Percentiles rank a stretch among this genome's conserved stretches.
These are phyloP conservation scores for Molanna angustata DNA, from an alignment of 2,888 invertebrate genomes.

Conservation along the genomic window DNA sequence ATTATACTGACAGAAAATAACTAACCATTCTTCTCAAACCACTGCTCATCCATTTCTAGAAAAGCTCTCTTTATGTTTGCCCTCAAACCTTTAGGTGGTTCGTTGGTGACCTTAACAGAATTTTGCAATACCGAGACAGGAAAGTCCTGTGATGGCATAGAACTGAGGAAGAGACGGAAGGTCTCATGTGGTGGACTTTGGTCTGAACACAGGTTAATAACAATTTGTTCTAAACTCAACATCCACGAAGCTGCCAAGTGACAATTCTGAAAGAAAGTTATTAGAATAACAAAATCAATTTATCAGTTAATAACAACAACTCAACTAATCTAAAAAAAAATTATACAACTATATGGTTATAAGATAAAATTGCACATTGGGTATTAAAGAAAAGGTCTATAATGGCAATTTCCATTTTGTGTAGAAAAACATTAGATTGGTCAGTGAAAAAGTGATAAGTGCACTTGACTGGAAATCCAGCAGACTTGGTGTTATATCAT, in stretches of 20 bases:
- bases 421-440: too few relatives aligned
- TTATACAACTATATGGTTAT: too few relatives aligned
- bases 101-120: slow-evolving; percentile 91
- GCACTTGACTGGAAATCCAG: too few relatives aligned
- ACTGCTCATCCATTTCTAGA: slow-evolving; percentile 70
- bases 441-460: too few relatives aligned
- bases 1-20: too few relatives aligned
- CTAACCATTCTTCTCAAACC: slow-evolving; percentile 77
- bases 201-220: slow-evolving; percentile 68
- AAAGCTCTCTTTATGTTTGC: slow-evolving; percentile 86
- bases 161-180: slow-evolving; percentile 83
- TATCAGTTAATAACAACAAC: too few relatives aligned
- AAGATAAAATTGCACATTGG: too few relatives aligned
- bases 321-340: too few relatives aligned
- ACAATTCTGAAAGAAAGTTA: slow-evolving; percentile 69
- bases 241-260: slow-evolving; percentile 95
- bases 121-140: slow-evolving; percentile 91
- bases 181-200: slow-evolving; percentile 62
- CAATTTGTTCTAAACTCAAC: slow-evolving; percentile 75
- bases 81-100: slow-evolving; percentile 88
- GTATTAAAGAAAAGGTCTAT: too few relatives aligned
- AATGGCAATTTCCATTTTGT: too few relatives aligned
- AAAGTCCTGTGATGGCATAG: slow-evolving; percentile 83
- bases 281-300: too few relatives aligned
- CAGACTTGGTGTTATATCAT: too few relatives aligned